Evolutionary conservation across 2,888 invertebrate species (phyloP).

Genomic region (Euproctis similis): DNA sequence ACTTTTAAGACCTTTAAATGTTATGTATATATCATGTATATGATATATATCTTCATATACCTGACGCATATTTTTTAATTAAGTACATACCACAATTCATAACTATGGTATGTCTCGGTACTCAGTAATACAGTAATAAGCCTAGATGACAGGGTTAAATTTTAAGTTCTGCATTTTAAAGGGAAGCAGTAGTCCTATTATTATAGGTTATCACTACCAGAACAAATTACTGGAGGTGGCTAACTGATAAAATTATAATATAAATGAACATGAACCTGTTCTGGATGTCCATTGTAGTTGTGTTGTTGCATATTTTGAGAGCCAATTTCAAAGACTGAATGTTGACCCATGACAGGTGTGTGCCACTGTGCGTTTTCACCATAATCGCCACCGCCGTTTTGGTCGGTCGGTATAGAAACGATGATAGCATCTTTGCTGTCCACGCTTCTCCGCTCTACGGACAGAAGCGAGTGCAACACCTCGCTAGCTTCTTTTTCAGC

Average conservation of each 20-base stretch:
- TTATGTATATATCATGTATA: too few relatives aligned
- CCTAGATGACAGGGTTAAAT: too few relatives aligned
- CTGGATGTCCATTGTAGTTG: conserved; percentile 66
- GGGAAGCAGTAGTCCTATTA: too few relatives aligned
- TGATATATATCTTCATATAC: too few relatives aligned
- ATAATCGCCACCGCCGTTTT: conserved; percentile 65
- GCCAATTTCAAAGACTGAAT: conserved; percentile 66
- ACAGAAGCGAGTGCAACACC: conserved; percentile 79
- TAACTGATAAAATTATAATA: neutral
- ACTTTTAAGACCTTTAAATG: too few relatives aligned
- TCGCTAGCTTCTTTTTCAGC: conserved; percentile 84
- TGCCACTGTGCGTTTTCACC: conserved; percentile 78
- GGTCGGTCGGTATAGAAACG: conserved; percentile 61
- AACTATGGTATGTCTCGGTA: too few relatives aligned
- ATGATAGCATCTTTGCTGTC: conserved; percentile 73
- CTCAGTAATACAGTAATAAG: too few relatives aligned
- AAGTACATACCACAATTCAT: too few relatives aligned
- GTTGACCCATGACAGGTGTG: conserved; percentile 76
- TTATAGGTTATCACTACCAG: too few relatives aligned
- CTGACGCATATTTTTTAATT: too few relatives aligned
- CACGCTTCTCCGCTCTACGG: conserved; percentile 80
- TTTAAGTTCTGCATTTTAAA: too few relatives aligned
- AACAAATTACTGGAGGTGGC: too few relatives aligned
- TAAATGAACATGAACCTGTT: conserved; percentile 43
- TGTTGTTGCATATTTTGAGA: conserved; percentile 64